These are phyloP conservation scores for Trichonephila inaurata DNA, from an alignment of 1,140 invertebrate species.

Conservation along the genomic window DNA sequence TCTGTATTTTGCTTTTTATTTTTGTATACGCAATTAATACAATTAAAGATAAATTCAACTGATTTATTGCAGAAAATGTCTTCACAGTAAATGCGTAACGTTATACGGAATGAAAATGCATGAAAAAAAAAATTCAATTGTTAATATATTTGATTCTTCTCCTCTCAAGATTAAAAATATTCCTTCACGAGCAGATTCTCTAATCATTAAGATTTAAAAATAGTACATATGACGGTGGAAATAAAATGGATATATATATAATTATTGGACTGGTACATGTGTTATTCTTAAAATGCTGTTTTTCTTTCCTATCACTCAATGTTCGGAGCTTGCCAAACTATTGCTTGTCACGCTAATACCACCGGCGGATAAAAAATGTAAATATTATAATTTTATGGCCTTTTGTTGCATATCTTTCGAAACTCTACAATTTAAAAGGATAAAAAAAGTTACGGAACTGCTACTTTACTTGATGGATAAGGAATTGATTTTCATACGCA, in stretches of 20 bases:
- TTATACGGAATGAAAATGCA: too few species aligned
- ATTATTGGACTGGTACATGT: neutral
- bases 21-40: too few species aligned
- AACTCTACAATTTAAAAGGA: constrained; percentile 45
- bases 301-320: neutral
- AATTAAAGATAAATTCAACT: too few species aligned
- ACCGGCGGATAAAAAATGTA: neutral
- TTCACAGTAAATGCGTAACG: too few species aligned
- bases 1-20: too few species aligned
- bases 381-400: constrained; percentile 37
- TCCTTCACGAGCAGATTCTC: neutral
- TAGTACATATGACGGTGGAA: neutral
- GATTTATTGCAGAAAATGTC: too few species aligned
- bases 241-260: neutral
- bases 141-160: neutral
- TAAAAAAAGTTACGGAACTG: constrained; percentile 43
- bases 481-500: constrained; percentile 66
- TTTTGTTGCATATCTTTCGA: constrained; percentile 13
- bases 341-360: constrained; percentile 10
- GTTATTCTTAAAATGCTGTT: neutral
- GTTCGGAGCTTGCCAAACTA: neutral
- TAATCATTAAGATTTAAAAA: neutral
- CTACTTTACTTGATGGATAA: constrained; percentile 67
- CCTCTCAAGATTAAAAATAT: neutral
- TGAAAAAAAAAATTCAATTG: too few species aligned